phyloP scores from a whole-genome alignment of 2,888 invertebrate species.

The Perdita meconis region DNA sequence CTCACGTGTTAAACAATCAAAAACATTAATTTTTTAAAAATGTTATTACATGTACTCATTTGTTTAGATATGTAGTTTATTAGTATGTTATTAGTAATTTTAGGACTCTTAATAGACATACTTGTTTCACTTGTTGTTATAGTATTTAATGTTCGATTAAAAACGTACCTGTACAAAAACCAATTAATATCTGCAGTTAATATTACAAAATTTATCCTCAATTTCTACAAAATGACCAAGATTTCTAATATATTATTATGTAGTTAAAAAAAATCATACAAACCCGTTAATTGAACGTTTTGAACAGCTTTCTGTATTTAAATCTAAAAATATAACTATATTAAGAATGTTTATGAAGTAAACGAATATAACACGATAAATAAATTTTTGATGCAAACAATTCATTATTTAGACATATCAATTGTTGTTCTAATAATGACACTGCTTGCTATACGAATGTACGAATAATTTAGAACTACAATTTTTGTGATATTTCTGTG shows the following conservation, averaged over 20 bases:
- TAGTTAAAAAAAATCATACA: conserved; percentile 45
- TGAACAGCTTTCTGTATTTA: conserved; percentile 37
- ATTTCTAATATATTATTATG: conserved; percentile 31
- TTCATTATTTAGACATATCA: conserved; percentile 36
- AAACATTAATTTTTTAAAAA: too few relatives aligned
- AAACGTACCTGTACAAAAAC: conserved; percentile 43
- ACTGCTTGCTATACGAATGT: conserved; percentile 38
- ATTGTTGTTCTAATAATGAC: conserved; percentile 38
- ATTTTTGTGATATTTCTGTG: conserved; percentile 34
- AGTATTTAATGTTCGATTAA: conserved; percentile 4
- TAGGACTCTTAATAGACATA: conserved; percentile 21
- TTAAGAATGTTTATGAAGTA: conserved; percentile 27
- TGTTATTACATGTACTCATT: too few relatives aligned
- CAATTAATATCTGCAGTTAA: conserved; percentile 27
- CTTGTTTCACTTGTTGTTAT: conserved; percentile 6
- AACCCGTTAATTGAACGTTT: conserved; percentile 46
- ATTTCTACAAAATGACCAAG: conserved; percentile 36
- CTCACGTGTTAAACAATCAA: not conserved
- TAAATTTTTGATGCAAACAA: conserved; percentile 32
- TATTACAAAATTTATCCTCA: conserved; percentile 35
- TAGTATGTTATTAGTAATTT: conserved; percentile 33
- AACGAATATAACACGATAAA: conserved; percentile 20
- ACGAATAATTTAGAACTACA: conserved; percentile 46
- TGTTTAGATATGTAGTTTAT: conserved; percentile 24
- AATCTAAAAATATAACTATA: conserved; percentile 46